These are phyloP conservation scores for Scaptomyza reducta DNA, from an alignment of 2,888 invertebrate genomes.

Conservation along the genomic window DNA sequence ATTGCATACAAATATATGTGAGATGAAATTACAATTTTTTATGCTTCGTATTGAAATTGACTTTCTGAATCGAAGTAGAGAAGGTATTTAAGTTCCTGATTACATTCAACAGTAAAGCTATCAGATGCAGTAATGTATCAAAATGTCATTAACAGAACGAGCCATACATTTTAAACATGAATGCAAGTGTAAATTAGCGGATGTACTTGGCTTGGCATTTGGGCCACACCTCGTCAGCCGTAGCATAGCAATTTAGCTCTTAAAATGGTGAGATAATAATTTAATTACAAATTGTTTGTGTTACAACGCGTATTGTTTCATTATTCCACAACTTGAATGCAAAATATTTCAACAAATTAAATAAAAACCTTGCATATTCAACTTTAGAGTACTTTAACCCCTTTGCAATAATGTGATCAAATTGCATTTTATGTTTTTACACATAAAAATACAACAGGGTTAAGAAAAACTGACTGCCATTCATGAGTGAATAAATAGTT, in stretches of 20 bases:
- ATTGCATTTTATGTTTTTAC: too few species aligned
- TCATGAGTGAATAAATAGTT: constrained; percentile 1
- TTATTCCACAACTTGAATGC: background rate
- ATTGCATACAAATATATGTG: too few species aligned
- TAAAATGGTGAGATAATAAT: constrained; percentile 60
- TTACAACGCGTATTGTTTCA: constrained; percentile 8
- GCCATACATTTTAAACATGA: background rate
- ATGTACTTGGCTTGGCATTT: constrained; percentile 57
- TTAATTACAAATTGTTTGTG: constrained; percentile 55
- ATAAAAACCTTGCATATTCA: background rate
- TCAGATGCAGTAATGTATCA: background rate
- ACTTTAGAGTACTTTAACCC: background rate
- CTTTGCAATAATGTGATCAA: background rate
- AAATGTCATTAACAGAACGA: background rate
- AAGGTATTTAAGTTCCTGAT: background rate
- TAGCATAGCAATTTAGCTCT: constrained; percentile 9
- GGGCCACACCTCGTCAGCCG: constrained; percentile 33
- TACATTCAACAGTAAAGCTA: background rate
- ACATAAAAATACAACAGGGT: too few species aligned
- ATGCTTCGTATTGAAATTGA: background rate
- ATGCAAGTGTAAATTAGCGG: constrained; percentile 38
- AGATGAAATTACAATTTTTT: background rate
- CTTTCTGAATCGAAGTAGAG: background rate
- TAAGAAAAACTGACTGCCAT: background rate
- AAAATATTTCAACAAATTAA: background rate